Percentiles rank a stretch among this genome's conserved stretches.
Conservation (phyloP, 2,797 vertebrate genomes). For the Gobionotothen gibberifrons region DNA sequence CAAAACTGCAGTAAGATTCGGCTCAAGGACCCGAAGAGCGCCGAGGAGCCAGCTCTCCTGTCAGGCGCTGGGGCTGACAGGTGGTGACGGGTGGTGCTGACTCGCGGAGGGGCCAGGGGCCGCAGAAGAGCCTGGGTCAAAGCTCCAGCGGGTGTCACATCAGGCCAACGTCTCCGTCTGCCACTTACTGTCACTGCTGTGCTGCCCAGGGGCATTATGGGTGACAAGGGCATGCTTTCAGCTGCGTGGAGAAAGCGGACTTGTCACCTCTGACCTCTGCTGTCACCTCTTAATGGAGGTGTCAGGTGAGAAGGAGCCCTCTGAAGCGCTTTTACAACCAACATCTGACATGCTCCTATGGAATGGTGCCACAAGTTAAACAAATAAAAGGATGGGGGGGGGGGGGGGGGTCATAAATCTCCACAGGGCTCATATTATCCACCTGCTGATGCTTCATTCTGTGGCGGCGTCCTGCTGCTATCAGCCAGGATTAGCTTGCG, state of each 20-base stretch:
- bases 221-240: conserved; percentile 42
- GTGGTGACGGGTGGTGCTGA: conserved; percentile 64
- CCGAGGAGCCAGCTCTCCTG: conserved; percentile 24
- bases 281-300: conserved; percentile 54
- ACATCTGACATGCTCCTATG: background rate
- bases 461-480: conserved; percentile 30
- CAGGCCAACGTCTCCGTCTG: conserved; percentile 55
- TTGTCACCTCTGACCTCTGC: conserved; percentile 49
- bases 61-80: conserved; percentile 58
- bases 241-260: conserved; percentile 7
- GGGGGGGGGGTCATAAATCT: background rate
- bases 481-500: conserved; percentile 37
- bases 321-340: background rate
- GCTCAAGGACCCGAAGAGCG: conserved; percentile 11
- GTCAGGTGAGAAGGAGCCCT: conserved; percentile 38
- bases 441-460: background rate
- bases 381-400: background rate
- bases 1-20: conserved; percentile 6
- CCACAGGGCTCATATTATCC: conserved; percentile 5
- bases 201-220: conserved; percentile 27
- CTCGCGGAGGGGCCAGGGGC: conserved; percentile 46
- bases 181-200: conserved; percentile 62
- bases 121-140: conserved; percentile 51
- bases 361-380: conserved; percentile 6
- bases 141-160: conserved; percentile 61